A percentile compares a stretch with the other conserved stretches of the same genome.
Evolutionary conservation across 2,888 invertebrate species (phyloP).

Genomic region (Cyrtodaria siliqua): DNA sequence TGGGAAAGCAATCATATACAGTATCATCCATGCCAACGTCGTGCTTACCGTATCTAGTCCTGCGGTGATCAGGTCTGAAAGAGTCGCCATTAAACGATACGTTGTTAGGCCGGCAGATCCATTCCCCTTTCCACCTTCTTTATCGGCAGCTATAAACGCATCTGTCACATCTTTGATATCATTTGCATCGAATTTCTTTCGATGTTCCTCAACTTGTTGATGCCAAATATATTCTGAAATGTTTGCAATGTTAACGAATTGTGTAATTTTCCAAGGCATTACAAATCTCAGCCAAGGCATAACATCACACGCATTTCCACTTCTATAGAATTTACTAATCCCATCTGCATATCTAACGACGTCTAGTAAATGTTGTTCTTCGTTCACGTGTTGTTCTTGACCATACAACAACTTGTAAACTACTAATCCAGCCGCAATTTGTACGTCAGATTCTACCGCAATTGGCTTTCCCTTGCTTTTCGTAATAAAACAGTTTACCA

Average conservation of each 20-base stretch:
- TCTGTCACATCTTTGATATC: conserved; percentile 68
- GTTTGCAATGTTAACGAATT: conserved; percentile 37
- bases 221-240: background rate
- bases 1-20: conserved; percentile 63
- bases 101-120: too few species aligned
- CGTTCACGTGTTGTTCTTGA: too few species aligned
- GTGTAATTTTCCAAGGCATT: conserved; percentile 31
- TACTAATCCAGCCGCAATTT: too few species aligned
- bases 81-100: too few species aligned
- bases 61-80: too few species aligned
- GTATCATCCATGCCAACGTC: conserved; percentile 62
- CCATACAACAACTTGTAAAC: too few species aligned
- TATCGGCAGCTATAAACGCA: conserved; percentile 15
- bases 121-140: too few species aligned
- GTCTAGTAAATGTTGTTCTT: background rate
- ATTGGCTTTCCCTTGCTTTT: too few species aligned
- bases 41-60: conserved; percentile 14
- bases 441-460: too few species aligned
- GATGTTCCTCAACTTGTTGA: conserved; percentile 12
- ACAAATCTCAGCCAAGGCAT: conserved; percentile 66
- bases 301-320: conserved; percentile 65
- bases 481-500: too few species aligned
- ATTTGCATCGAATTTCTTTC: background rate
- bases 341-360: conserved; percentile 6
- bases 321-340: conserved; percentile 45